Evolutionary conservation across 1,140 invertebrate genomes (phyloP).

Genomic region (Andrena cerasifolii): DNA sequence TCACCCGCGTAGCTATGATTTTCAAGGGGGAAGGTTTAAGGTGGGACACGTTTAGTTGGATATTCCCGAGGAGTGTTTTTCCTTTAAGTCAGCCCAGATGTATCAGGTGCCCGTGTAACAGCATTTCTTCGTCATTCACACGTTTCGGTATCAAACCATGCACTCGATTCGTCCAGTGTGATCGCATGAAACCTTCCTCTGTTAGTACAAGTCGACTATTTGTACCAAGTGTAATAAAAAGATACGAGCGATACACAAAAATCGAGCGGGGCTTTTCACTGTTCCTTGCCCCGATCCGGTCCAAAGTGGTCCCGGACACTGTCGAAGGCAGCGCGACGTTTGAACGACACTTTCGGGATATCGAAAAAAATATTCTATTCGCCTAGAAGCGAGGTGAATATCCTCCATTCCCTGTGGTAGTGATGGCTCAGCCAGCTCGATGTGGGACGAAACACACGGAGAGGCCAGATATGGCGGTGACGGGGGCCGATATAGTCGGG

Average conservation of each 20-base stretch:
- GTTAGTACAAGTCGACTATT: conserved; percentile 1
- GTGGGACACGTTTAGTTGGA: not conserved
- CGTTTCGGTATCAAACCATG: not conserved
- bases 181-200: not conserved
- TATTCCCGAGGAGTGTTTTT: not conserved
- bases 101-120: not conserved
- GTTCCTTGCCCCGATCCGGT: conserved; percentile 4
- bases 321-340: not conserved
- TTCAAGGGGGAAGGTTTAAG: not conserved
- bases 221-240: conserved; percentile 42
- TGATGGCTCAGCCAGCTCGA: not conserved
- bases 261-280: not conserved
- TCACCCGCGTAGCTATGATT: not conserved
- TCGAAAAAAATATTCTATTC: not conserved
- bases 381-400: not conserved
- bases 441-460: not conserved
- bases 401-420: not conserved
- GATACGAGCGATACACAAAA: not conserved
- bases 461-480: not conserved
- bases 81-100: too few relatives aligned
- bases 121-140: not conserved
- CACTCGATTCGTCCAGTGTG: not conserved
- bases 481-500: not conserved
- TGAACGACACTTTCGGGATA: not conserved
- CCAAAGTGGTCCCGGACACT: not conserved